Evolutionary conservation across 1,140 invertebrate species (phyloP).

Genomic region (Laupala kohalensis): DNA sequence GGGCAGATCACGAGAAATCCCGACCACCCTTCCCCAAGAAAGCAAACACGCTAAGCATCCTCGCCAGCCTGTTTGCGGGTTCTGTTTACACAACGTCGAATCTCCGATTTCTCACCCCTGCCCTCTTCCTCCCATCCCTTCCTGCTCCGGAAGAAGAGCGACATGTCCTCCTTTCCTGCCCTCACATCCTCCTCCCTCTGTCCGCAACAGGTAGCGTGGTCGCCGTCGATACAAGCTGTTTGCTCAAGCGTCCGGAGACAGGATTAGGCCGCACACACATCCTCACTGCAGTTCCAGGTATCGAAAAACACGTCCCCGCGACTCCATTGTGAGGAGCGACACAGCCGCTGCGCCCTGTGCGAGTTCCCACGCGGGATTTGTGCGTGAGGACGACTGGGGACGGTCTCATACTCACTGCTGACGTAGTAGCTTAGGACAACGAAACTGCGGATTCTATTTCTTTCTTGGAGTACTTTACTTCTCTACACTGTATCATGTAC

Average conservation of each 20-base stretch:
- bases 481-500: too few relatives aligned
- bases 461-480: too few relatives aligned
- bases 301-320: not conserved
- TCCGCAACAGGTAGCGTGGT: not conserved
- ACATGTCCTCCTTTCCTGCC: too few relatives aligned
- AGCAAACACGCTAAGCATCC: not conserved
- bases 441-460: too few relatives aligned
- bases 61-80: not conserved
- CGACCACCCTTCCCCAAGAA: not conserved
- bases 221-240: not conserved
- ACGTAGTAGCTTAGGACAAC: too few relatives aligned
- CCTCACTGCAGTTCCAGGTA: not conserved
- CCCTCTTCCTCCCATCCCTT: too few relatives aligned
- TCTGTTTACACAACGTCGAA: not conserved
- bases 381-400: not conserved
- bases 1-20: not conserved
- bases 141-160: not conserved
- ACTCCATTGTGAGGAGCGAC: not conserved
- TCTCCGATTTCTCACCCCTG: not conserved
- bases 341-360: not conserved
- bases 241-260: not conserved
- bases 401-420: too few relatives aligned
- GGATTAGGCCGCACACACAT: not conserved
- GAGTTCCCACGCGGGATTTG: not conserved
- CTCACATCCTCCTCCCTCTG: too few relatives aligned